Percentiles rank a stretch among this genome's conserved stretches.
Evolutionary conservation across 2,888 invertebrate genomes (phyloP).

Genomic region (Ferrisia virgata): DNA sequence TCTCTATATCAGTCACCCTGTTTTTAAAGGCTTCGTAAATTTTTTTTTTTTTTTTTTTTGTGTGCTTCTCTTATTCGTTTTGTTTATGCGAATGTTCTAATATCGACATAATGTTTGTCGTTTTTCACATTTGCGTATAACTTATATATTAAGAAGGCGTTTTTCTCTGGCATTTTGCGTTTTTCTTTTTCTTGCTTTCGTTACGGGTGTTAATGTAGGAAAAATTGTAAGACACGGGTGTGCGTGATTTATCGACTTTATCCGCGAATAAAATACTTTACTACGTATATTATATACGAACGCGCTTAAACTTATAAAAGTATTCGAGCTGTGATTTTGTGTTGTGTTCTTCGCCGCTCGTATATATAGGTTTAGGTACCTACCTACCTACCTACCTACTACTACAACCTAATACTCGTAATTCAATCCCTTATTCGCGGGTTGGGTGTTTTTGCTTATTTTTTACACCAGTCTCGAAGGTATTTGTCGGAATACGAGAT

Average conservation of each 20-base stretch:
- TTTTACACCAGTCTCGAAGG: not conserved
- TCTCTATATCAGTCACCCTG: slow-evolving; percentile 21
- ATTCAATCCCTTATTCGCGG: not conserved
- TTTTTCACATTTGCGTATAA: slow-evolving; percentile 13
- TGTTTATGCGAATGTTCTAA: slow-evolving; percentile 25
- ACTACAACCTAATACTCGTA: too few relatives aligned
- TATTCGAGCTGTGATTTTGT: not conserved
- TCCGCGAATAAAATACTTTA: slow-evolving; percentile 20
- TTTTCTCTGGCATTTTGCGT: not conserved
- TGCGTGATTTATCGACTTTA: slow-evolving; percentile 31
- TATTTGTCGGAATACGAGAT: not conserved
- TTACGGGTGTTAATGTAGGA: not conserved
- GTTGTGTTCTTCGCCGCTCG: too few relatives aligned
- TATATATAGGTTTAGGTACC: too few relatives aligned
- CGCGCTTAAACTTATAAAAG: not conserved
- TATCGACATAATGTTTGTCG: slow-evolving; percentile 27
- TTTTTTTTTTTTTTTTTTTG: not conserved
- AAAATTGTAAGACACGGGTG: not conserved
- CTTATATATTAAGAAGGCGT: not conserved
- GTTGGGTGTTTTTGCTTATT: not conserved
- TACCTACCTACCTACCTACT: too few relatives aligned
- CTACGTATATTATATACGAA: not conserved
- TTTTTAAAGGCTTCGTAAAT: slow-evolving; percentile 32
- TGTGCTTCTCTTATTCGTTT: slow-evolving; percentile 11
- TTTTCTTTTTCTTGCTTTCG: not conserved